Base-by-base conservation (phyloP, 2,888 invertebrate species). In the Anodontia alba region DNA sequence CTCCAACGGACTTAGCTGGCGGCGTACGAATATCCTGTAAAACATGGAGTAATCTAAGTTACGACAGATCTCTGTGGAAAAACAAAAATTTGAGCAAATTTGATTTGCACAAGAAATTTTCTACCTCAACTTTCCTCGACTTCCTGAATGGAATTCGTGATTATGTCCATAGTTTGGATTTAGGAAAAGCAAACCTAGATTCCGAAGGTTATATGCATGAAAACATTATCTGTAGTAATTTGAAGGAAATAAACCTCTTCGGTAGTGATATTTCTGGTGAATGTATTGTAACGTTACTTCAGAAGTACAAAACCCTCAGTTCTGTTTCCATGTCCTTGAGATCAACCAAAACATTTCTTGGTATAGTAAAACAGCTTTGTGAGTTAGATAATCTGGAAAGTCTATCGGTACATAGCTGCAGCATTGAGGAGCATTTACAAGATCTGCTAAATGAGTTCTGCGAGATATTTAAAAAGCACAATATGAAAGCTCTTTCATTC, bases 31-130 rank as follows among this genome's bases (percentile, higher is more conserved):
- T 74, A 36, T 84, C 86, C 0, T 89, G 89, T 73, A 78, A 31
- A 23, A n/a, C 75, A 17, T 88, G 88, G 89, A 54, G 85, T 62
- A 73, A 69, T 15, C 80, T 87, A 3, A 87, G 86, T 23, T 78
- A 80, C 43, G 81, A 87, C 67, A 77, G 76, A 17, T 57, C 67
- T 23, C 80, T 88, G 7, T 89, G 88, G 88, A 83, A 80, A 72
- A 66, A 33, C 1, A 49, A 88, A 31, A 72, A 83, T 54, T 62
- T 86, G 38, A 54, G 73, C 12, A 70, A 75, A 20, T 80, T 78
- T 43, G 62, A 33, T 12, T 51, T 38, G 2, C 62, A 84, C 15
- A 66, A 76, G 23, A 62, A 67, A 36, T 78, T 87, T 66, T 77
- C 78, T 20, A 69, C 84, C 33, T 57, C 68, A n/a, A 73, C 76